A percentile compares a stretch with the other conserved stretches of the same genome.
These are phyloP conservation scores for Mastigias papua DNA, from an alignment of 30 jellyfish, hydroid and myxozoan genomes.

Conservation along the genomic window DNA sequence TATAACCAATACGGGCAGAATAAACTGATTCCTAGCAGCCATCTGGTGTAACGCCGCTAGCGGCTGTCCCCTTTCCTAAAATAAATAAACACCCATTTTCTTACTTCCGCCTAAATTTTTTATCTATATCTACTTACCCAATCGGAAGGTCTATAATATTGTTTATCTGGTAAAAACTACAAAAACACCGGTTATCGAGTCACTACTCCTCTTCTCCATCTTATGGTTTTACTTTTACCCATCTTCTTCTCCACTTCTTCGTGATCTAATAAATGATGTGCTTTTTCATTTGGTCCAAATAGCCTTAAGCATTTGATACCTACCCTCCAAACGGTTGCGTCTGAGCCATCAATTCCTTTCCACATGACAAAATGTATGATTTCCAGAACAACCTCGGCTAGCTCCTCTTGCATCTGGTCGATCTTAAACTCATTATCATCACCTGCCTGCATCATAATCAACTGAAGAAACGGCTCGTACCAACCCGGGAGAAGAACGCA, in stretches of 20 bases:
- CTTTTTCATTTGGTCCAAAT: too few species aligned
- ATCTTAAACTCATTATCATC: constrained; percentile 52
- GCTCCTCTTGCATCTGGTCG: constrained; percentile 91
- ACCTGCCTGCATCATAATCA: constrained; percentile 60
- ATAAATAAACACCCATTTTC: too few species aligned
- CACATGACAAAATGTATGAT: constrained; percentile 85
- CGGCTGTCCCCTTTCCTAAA: constrained; percentile 89
- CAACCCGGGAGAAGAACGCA: constrained; percentile 79
- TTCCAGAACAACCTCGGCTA: constrained; percentile 77
- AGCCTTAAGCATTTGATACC: not conserved
- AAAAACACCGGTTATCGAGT: too few species aligned
- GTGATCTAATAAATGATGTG: too few species aligned
- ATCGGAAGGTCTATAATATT: too few species aligned
- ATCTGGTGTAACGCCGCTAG: constrained; percentile 83
- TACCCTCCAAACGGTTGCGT: constrained; percentile 87
- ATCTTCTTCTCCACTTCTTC: too few species aligned
- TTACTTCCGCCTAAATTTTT: too few species aligned
- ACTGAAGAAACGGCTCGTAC: constrained; percentile 83
- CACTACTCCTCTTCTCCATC: too few species aligned
- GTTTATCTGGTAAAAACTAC: too few species aligned
- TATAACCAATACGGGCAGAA: constrained; percentile 78
- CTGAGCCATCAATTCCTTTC: constrained; percentile 94
- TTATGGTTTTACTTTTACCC: too few species aligned
- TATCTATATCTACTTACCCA: too few species aligned
- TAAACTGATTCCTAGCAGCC: constrained; percentile 78